Percentiles rank a stretch among this genome's conserved stretches.
Evolutionary conservation across 2,797 vertebrate species (phyloP).

Genomic region (Heteromormyrus szaboi): DNA sequence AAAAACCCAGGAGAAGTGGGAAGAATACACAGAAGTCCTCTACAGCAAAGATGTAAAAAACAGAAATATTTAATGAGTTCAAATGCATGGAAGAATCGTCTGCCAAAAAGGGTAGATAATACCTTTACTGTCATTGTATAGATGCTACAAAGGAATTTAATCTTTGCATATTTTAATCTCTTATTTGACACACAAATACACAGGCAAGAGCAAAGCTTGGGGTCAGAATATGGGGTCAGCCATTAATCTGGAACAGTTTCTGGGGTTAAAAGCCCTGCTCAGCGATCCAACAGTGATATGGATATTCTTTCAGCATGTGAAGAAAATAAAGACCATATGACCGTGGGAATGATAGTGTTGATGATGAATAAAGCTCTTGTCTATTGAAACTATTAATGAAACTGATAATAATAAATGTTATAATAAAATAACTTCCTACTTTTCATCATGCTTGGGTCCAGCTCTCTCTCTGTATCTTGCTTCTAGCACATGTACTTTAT

Average conservation of each 20-base stretch:
- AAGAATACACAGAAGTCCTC: background rate
- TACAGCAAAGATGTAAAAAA: background rate
- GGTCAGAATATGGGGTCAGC: background rate
- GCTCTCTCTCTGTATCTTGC: background rate
- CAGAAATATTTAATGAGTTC: background rate
- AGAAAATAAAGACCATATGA: background rate
- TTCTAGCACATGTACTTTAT: background rate
- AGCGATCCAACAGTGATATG: background rate
- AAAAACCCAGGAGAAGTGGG: background rate
- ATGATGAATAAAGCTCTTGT: background rate
- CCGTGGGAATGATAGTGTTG: background rate
- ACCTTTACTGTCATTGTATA: background rate
- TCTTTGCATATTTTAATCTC: background rate
- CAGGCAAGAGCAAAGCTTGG: background rate
- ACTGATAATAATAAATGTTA: background rate
- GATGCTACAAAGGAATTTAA: background rate
- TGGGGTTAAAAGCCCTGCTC: background rate
- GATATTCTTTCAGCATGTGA: background rate
- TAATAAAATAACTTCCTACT: background rate
- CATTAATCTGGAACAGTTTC: background rate
- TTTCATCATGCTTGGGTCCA: background rate
- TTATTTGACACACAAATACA: background rate
- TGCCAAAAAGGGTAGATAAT: background rate
- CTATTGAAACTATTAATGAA: background rate
- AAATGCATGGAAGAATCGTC: background rate